Conservation (phyloP, 2,113 vertebrate species). For the Nycticebus coucang region DNA sequence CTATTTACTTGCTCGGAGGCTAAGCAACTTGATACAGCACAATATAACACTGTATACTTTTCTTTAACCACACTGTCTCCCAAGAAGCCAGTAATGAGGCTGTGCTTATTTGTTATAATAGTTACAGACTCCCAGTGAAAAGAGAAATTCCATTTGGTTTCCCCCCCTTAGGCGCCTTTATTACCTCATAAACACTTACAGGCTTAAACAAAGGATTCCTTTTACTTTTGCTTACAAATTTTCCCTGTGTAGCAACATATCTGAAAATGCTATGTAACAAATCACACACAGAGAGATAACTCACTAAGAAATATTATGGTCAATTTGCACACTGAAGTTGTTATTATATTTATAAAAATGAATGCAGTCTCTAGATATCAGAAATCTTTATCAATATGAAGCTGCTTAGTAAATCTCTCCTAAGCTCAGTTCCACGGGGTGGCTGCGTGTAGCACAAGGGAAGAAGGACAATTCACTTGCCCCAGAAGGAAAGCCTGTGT, state of each 20-base stretch:
- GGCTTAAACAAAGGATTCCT: conserved; percentile 65
- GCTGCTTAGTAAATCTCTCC: conserved; percentile 14
- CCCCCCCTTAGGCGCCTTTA: not conserved
- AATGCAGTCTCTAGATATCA: conserved; percentile 3
- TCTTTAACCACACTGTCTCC: conserved; percentile 58
- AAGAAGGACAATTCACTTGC: not conserved
- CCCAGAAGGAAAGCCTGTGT: not conserved
- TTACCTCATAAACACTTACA: conserved; percentile 63
- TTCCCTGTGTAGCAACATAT: conserved; percentile 56
- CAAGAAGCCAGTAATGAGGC: conserved; percentile 47
- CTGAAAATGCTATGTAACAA: conserved; percentile 60
- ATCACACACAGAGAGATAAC: conserved; percentile 40
- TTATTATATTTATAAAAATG: conserved; percentile 42
- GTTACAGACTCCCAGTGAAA: conserved; percentile 57
- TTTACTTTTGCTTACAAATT: conserved; percentile 64
- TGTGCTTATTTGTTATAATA: conserved; percentile 42
- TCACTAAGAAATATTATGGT: not conserved
- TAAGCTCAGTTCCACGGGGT: not conserved
- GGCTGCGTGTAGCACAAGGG: not conserved
- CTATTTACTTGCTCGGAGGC: conserved; percentile 22
- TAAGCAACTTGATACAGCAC: conserved; percentile 36
- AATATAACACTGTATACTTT: conserved; percentile 25
- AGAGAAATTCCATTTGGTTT: conserved; percentile 16
- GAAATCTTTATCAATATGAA: conserved; percentile 8
- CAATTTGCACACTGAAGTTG: not conserved